Base-by-base conservation (phyloP, 2,888 invertebrate genomes). In the Euphydryas editha region DNA sequence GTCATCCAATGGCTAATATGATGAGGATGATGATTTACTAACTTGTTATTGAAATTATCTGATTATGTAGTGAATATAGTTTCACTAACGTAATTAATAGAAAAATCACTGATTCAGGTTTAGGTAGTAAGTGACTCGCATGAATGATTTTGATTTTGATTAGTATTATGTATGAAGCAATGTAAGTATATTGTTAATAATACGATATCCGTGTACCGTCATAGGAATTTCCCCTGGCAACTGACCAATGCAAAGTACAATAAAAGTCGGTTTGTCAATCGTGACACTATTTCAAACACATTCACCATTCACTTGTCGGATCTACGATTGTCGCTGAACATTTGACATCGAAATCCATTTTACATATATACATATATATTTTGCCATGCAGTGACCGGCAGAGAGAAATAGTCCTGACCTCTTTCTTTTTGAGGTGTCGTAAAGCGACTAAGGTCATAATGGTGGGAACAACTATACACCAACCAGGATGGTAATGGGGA, bases 191-290 rank as follows among this genome's bases (percentile, higher is more conserved):
- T 54, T 58, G 37, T 58, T 64, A 70, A 67, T 54, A 68, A 61
- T 63, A 49, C 67, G 47, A 69, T 62, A 70, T 71, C 71, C 71
- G 68, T 37, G 69, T 72, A 51, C 62, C 24, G 71, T 75, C 75
- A 75, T 72, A 72, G 75, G 74, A 72, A 75, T 72, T 69, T 69
- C 75, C 75, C 69, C 72, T 75, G 75, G 75, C 75, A 74, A 30
- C 61, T 46, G 68, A 72, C 75, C 75, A 75, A 73, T 69, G 68
- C 61, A 55, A 60, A 62, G 20, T 44, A 65, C 62, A 56, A 67
- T 64, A 68, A 46, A 67, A 65, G 56, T 65, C 56, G 56, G 42
- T 67, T 55, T 70, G 67, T 67, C 59, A 69, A 47, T 65, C 70
- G 71, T 74, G 71, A 72, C 62, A 65, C 64, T 63, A 61, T 70